Percentiles rank a stretch among this genome's conserved stretches.
Evolutionary conservation across 2,797 vertebrate genomes (phyloP).

Genomic region (Gila robusta): DNA sequence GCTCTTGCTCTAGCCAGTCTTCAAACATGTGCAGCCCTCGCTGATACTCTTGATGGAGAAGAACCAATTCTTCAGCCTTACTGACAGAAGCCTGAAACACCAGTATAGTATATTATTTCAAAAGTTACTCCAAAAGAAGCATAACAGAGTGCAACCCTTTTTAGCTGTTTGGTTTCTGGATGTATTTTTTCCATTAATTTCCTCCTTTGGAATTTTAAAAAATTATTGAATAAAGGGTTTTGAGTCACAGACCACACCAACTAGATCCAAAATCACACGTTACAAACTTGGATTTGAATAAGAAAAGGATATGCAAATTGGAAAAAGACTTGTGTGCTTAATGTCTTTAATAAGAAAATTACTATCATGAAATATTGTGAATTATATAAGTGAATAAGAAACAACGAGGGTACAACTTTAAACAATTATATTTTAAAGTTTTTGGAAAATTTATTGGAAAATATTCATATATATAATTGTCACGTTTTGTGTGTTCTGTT

Average conservation of each 20-base stretch:
- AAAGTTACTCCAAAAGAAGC: not conserved
- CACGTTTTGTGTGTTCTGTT: not conserved
- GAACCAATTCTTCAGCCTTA: conserved; percentile 88
- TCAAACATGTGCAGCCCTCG: conserved; percentile 90
- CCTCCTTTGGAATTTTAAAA: not conserved
- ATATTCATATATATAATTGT: not conserved
- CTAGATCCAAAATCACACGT: not conserved
- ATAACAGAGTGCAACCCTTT: not conserved
- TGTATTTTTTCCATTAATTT: not conserved
- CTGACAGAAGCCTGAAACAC: conserved; percentile 84
- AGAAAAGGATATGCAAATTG: not conserved
- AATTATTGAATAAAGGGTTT: not conserved
- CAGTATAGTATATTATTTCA: conserved; percentile 6
- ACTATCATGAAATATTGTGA: not conserved
- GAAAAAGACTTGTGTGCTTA: not conserved
- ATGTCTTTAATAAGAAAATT: not conserved
- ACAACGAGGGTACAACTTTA: not conserved
- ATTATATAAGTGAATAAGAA: not conserved
- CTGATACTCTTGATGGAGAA: conserved; percentile 93
- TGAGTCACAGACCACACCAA: not conserved
- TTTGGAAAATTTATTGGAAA: not conserved
- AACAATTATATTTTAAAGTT: not conserved
- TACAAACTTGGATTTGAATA: not conserved
- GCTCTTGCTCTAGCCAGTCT: conserved; percentile 92
- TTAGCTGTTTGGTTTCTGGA: not conserved